Conservation (phyloP, 2,888 invertebrate species). For the Trissolcus brochymenae region DNA sequence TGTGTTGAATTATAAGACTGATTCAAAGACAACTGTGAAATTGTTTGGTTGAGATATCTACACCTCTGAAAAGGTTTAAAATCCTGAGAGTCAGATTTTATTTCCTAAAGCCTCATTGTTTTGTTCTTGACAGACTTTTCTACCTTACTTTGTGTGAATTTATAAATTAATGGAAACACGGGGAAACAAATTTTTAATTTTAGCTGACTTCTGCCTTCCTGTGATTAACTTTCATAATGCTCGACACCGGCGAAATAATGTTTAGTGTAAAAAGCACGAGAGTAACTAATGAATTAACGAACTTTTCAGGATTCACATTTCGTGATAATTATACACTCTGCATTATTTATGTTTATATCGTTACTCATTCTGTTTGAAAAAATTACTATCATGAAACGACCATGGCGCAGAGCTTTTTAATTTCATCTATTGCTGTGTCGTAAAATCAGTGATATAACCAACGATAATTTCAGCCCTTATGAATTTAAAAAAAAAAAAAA, state of each 20-base stretch:
- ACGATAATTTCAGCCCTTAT: no score
- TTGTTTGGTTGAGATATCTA: no score
- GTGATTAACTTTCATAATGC: slow-evolving; percentile 5
- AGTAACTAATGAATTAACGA: slow-evolving; percentile 1
- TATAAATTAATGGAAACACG: neutral
- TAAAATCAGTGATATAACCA: no score
- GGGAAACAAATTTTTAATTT: neutral
- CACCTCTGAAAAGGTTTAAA: no score
- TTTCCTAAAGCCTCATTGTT: neutral
- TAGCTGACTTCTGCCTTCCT: neutral
- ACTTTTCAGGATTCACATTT: neutral
- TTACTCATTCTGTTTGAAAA: no score
- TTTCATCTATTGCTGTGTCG: no score
- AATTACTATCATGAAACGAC: no score
- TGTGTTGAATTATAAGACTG: neutral
- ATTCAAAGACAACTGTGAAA: neutral
- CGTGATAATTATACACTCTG: no score
- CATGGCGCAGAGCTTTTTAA: no score
- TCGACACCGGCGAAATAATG: neutral
- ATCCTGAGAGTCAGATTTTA: no score
- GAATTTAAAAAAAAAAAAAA: no score
- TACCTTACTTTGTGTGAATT: neutral
- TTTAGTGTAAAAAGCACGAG: neutral
- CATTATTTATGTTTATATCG: no score
- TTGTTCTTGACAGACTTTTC: neutral